These are phyloP conservation scores for Microctenopoma stevenorrisi DNA, from an alignment of 2,797 vertebrate genomes.

Conservation along the genomic window DNA sequence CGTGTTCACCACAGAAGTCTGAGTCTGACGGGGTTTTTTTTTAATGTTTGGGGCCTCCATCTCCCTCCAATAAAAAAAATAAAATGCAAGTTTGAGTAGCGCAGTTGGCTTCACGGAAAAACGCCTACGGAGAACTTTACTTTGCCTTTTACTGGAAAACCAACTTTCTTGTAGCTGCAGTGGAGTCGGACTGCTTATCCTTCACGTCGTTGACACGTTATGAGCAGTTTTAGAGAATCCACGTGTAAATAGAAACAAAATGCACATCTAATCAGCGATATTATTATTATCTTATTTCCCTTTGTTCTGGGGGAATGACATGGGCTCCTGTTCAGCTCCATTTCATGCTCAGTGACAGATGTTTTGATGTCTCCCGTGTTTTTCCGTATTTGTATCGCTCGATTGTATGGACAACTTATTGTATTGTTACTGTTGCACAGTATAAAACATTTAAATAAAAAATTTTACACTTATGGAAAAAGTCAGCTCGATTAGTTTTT, in stretches of 20 bases:
- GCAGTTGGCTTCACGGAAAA: constrained; percentile 38
- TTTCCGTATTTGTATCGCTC: constrained; percentile 84
- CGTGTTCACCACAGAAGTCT: constrained; percentile 29
- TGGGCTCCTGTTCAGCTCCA: constrained; percentile 62
- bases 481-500: background rate
- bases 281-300: constrained; percentile 55
- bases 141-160: constrained; percentile 64
- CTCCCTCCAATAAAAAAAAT: background rate
- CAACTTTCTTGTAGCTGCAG: constrained; percentile 59
- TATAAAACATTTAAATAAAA: constrained; percentile 89
- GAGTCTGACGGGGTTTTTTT: constrained; percentile 4
- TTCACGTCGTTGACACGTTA: constrained; percentile 43
- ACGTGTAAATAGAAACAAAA: constrained; percentile 78
- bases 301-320: constrained; percentile 59
- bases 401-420: constrained; percentile 86
- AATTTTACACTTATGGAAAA: constrained; percentile 84
- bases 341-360: constrained; percentile 71
- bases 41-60: constrained; percentile 13
- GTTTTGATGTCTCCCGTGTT: constrained; percentile 83
- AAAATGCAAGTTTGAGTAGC: constrained; percentile 25
- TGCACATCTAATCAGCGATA: constrained; percentile 80
- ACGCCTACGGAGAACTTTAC: constrained; percentile 33
- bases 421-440: constrained; percentile 91
- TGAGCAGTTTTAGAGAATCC: constrained; percentile 62
- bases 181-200: constrained; percentile 58